phyloP scores from a whole-genome alignment of 92 coral and sea anemone species.

The Metridium senile region DNA sequence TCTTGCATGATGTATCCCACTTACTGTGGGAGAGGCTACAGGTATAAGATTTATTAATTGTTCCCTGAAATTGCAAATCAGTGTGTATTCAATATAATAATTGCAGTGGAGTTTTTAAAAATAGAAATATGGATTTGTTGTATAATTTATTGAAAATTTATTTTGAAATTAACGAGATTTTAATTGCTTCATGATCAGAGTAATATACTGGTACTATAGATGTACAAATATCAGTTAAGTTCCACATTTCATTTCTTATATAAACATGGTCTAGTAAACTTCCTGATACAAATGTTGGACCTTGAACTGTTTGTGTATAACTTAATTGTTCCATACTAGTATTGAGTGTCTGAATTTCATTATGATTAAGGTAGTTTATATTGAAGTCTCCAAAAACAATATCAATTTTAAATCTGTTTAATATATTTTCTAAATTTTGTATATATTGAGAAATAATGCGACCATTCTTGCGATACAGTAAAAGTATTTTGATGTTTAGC shows the following conservation, averaged over 20 bases:
- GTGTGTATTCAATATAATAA: no score
- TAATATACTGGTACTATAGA: background rate
- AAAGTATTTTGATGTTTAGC: constrained; percentile 26
- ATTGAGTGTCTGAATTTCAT: constrained; percentile 42
- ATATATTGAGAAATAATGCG: constrained; percentile 11
- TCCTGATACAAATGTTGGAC: constrained; percentile 24
- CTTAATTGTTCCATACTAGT: constrained; percentile 21
- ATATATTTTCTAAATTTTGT: constrained; percentile 21
- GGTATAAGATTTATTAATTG: no score
- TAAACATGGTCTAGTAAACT: background rate
- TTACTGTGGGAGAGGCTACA: no score
- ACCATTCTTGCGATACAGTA: constrained; percentile 7
- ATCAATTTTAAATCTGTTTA: constrained; percentile 33
- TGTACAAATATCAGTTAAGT: background rate
- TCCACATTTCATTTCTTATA: background rate
- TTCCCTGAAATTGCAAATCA: no score
- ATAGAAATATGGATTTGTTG: no score
- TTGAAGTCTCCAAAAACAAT: constrained; percentile 41
- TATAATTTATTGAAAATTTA: no score
- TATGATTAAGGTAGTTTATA: constrained; percentile 33
- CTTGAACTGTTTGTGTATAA: constrained; percentile 55
- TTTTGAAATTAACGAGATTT: constrained; percentile 2
- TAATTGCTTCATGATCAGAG: background rate
- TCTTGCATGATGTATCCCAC: no score
- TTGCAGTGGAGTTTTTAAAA: no score